Percentiles rank a stretch among this genome's conserved stretches.
Conservation (phyloP, 2,888 invertebrate species). For the Catocala sponsa region DNA sequence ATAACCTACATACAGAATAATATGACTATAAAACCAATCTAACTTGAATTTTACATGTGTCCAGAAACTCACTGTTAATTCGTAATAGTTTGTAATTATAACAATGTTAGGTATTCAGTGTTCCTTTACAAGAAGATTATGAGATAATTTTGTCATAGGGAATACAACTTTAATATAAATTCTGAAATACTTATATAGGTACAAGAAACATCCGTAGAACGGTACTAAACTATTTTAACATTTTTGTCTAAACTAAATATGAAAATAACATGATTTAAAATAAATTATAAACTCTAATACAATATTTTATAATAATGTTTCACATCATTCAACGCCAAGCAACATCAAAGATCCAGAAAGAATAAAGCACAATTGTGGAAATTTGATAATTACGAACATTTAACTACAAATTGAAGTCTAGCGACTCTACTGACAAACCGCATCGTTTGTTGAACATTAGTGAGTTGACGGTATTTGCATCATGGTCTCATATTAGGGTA, state of each 20-base stretch:
- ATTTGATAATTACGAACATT: constrained; percentile 75
- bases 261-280: constrained; percentile 80
- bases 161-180: constrained; percentile 79
- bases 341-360: constrained; percentile 81
- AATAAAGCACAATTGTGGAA: constrained; percentile 79
- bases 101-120: constrained; percentile 69
- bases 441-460: constrained; percentile 53
- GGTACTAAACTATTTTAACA: constrained; percentile 83
- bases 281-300: constrained; percentile 75
- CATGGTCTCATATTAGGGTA: constrained; percentile 24
- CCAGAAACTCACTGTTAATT: constrained; percentile 75
- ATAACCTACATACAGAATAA: constrained; percentile 87
- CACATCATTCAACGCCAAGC: constrained; percentile 84
- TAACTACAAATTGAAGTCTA: constrained; percentile 83
- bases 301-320: constrained; percentile 73
- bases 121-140: constrained; percentile 84
- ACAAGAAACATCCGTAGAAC: constrained; percentile 77
- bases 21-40: constrained; percentile 88
- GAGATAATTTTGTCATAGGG: constrained; percentile 76
- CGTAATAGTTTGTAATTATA: constrained; percentile 54
- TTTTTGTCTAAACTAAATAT: constrained; percentile 81
- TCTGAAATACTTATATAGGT: constrained; percentile 74
- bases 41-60: constrained; percentile 83
- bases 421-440: constrained; percentile 80
- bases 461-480: constrained; percentile 31